Base-by-base conservation (phyloP, 1,140 invertebrate genomes). In the Babylonia areolata region DNA sequence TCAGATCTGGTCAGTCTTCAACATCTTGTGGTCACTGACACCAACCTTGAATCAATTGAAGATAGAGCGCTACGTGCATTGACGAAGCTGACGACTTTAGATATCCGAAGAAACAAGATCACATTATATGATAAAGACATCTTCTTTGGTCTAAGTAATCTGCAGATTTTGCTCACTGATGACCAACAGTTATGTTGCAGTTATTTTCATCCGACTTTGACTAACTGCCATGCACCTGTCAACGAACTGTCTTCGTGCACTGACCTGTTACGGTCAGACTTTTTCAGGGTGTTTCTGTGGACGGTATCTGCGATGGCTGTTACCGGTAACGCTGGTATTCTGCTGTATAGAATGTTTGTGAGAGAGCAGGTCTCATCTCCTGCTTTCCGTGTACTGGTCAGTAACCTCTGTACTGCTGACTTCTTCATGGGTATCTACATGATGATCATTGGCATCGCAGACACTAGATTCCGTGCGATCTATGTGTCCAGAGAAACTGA, bases 361-460 rank as follows among this genome's bases (percentile, higher is more conserved):
- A 46, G 51, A 9, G 84, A 90, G 23, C 82, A 85, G 23, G 69
- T 79, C 9, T 12, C 20, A 31, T n/a, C 28, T 0, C 87, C 88
- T 42, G 84, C 87, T 35, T 87, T 87, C 39, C 82, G 87, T 0
- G 79, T 88, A 6, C 87, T 91, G 33, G 85, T 91, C 42, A 80
- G 89, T 6, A 91, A 90, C 86, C 80, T 93, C 28, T 86, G 88
- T 39, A 35, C 89, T 15, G 89, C 90, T n/a, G 92, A 93, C 80
- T 85, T 92, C 37, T 46, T 91, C 12, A 93, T 92, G 92, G 92
- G 92, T 15, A 69, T 92, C 2, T 93, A 93, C 73, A 54, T 93
- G 71, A 84, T 89, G 28, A 91, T 92, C 23, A 92, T 93, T 23
- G 92, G 90, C 28, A 69, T 81, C 2, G 90, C 91, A 2, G 92